These are phyloP conservation scores for Erpetoichthys calabaricus DNA, from an alignment of 2,797 vertebrate species.

Conservation along the genomic window DNA sequence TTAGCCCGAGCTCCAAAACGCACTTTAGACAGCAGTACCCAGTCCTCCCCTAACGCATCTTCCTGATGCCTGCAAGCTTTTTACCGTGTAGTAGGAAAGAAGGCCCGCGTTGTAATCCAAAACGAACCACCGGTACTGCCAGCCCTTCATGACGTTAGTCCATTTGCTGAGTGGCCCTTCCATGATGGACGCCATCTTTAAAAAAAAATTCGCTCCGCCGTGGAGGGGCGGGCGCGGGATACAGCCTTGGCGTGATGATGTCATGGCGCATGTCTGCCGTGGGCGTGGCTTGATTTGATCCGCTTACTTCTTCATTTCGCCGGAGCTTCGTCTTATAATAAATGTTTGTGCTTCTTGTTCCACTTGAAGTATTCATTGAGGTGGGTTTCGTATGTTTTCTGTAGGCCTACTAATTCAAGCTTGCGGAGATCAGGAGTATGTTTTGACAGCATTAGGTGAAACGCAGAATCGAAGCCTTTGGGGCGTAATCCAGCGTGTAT, in stretches of 20 bases:
- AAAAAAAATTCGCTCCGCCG: conserved; percentile 23
- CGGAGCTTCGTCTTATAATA: too few relatives aligned
- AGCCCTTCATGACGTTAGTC: conserved; percentile 98
- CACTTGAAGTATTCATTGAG: too few relatives aligned
- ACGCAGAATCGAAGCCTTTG: too few relatives aligned
- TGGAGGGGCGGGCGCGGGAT: conserved; percentile 23
- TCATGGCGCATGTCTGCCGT: too few relatives aligned
- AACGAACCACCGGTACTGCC: conserved; percentile 97
- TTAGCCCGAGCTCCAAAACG: conserved; percentile 1
- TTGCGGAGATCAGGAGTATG: too few relatives aligned
- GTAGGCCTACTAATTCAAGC: too few relatives aligned
- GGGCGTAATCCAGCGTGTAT: too few relatives aligned
- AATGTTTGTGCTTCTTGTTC: too few relatives aligned
- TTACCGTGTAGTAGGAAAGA: conserved; percentile 89
- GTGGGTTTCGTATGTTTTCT: too few relatives aligned
- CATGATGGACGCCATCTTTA: conserved; percentile 98
- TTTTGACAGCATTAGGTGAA: too few relatives aligned
- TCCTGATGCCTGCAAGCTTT: conserved; percentile 18
- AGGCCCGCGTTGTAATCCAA: conserved; percentile 90
- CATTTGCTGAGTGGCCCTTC: conserved; percentile 96
- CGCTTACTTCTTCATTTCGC: too few relatives aligned
- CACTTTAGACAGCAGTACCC: not conserved
- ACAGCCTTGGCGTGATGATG: not conserved
- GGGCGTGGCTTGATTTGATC: too few relatives aligned
- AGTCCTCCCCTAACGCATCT: conserved; percentile 3